Percentiles rank a stretch among this genome's conserved stretches.
Conservation (phyloP, 1,140 invertebrate genomes). For the Tribolium madens region DNA sequence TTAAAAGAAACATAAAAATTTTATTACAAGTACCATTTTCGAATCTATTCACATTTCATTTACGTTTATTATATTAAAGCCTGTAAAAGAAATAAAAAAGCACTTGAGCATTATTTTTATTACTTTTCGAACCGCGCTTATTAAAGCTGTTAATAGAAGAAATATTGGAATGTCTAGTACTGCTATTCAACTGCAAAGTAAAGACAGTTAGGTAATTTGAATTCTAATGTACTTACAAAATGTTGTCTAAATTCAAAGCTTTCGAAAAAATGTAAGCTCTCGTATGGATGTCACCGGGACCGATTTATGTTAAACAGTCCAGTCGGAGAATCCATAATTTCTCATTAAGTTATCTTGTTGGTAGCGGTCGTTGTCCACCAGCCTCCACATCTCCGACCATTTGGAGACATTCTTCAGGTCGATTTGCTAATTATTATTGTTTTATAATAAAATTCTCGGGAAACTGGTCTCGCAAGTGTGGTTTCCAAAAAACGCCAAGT, state of each 20-base stretch:
- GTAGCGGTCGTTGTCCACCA: slow-evolving; percentile 32
- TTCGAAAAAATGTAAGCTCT: not conserved
- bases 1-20: too few species aligned
- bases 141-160: not conserved
- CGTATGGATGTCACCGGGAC: not conserved
- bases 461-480: not conserved
- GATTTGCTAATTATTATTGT: slow-evolving; percentile 26
- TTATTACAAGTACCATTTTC: not conserved
- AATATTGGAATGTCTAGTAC: not conserved
- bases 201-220: not conserved
- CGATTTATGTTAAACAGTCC: slow-evolving; percentile 9
- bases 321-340: slow-evolving; percentile 14
- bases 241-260: not conserved
- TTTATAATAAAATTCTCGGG: too few species aligned
- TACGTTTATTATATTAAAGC: not conserved
- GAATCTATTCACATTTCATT: not conserved
- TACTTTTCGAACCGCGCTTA: not conserved
- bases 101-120: not conserved
- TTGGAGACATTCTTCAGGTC: slow-evolving; percentile 8
- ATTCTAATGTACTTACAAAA: not conserved
- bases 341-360: slow-evolving; percentile 33
- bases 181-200: not conserved
- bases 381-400: slow-evolving; percentile 18
- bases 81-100: not conserved
- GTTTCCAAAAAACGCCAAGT: not conserved